Evolutionary conservation across 2,797 vertebrate species (phyloP).

Genomic region (Pangasius macronema): DNA sequence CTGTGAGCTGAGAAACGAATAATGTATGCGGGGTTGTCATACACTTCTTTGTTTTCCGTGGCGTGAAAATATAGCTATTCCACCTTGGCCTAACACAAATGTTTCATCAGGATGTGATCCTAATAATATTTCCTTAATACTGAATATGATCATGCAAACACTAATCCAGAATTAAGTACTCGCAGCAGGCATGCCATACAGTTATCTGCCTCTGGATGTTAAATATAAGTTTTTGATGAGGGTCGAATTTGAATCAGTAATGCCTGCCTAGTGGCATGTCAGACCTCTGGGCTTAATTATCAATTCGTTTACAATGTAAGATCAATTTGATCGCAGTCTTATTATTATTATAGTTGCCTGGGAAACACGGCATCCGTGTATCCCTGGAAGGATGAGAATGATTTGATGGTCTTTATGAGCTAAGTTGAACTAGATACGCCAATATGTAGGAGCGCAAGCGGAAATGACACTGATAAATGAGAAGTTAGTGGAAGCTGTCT

Average conservation of each 20-base stretch:
- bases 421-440: not conserved
- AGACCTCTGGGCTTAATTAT: slow-evolving; percentile 23
- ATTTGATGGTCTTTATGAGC: slow-evolving; percentile 35
- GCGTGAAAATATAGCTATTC: slow-evolving; percentile 24
- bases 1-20: slow-evolving; percentile 13
- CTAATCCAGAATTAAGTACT: not conserved
- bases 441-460: slow-evolving; percentile 5
- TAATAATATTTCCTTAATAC: slow-evolving; percentile 12
- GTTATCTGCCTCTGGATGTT: slow-evolving; percentile 4
- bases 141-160: slow-evolving; percentile 1
- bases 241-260: slow-evolving; percentile 1
- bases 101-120: not conserved
- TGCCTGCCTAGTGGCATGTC: not conserved
- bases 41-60: slow-evolving; percentile 34
- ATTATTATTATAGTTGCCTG: slow-evolving; percentile 15
- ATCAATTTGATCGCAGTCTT: slow-evolving; percentile 12
- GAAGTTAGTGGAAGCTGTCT: slow-evolving; percentile 23
- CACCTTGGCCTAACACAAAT: not conserved
- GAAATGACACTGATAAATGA: slow-evolving; percentile 30
- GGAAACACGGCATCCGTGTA: slow-evolving; percentile 12
- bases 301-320: slow-evolving; percentile 21
- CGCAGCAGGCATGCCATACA: not conserved
- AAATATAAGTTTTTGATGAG: not conserved
- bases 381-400: slow-evolving; percentile 14
- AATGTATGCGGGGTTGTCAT: slow-evolving; percentile 2